Base-by-base conservation (phyloP, 2,888 invertebrate genomes). In the Sabellastarte sp. region DNA sequence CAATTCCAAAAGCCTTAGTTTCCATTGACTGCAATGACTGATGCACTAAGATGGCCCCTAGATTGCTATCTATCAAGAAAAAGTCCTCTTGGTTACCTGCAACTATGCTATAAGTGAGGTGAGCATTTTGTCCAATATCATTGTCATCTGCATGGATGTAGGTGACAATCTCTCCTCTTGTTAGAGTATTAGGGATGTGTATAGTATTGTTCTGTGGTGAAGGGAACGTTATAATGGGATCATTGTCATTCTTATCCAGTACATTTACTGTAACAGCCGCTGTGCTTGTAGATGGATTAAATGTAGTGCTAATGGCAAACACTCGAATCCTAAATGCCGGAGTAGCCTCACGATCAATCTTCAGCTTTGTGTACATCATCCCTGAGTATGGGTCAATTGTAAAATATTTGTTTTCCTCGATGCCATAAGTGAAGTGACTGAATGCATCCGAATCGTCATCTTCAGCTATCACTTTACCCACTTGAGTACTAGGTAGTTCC, bases 361-460 rank as follows among this genome's bases (percentile, higher is more conserved):
- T 50, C 20, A 4, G 3, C 10, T 15, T 52, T 2, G 63, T 63
- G 59, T 50, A 59, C 26, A 63, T 50, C 62, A 53, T 62, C 3
- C 67, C 67, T 32, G 59, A 51, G 2, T 53, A 24, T 3, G 4
- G 53, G 31, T 62, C 52, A 15, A 67, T 51, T 10, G 30, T 20
- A 50, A 67, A 67, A 28, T 31, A n/a, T 29, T 32, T 55, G 3
- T 29, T 32, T 24, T 62, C 92, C 81, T 93, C 92, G 26, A 77
- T 58, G 50, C 65, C 64, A 63, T 74, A 79, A 32, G 65, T 66
- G 31, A 79, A 60, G n/a, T 70, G 67, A 20, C 71, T 73, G 68
- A 76, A 76, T n/a, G 61, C 52, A 28, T 74, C 77, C n/a, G 57
- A 33, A 63, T 79, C 79, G 2, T 64, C 63, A 62, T 80, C 85